Base-by-base conservation (phyloP, 1,140 invertebrate species). In the Heliconius himera region DNA sequence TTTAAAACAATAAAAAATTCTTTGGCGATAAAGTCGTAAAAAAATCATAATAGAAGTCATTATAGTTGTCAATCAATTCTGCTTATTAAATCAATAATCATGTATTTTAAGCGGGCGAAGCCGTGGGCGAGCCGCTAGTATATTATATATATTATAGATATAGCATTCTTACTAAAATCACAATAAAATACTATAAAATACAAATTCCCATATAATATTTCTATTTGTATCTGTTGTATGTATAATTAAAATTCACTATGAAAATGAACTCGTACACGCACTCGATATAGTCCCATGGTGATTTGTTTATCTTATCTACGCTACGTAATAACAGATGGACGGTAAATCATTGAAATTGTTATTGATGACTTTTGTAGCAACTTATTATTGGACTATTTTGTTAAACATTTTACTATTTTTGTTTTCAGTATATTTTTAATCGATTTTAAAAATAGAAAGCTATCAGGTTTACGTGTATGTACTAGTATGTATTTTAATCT, bases 281-380 rank as follows among this genome's bases (percentile, higher is more conserved):
- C n/a, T 56, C n/a, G 18, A 20, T 51, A 51, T 16, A 20, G 56
- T 74, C 77, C 77, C 46, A 46, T 38, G 38, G 60, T 78, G 71
- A 78, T 73, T 78, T 78, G 77, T 78, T 74, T 78, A 78, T 74
- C 77, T 74, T 78, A 74, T 74, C n/a, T n/a, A n/a, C 38, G 54
- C 72, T 8, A 0, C 20, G 72, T 74, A 78, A 78, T 78, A 78
- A 78, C 72, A 78, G 72, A 38, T 22, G 41, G 73, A 46, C 77
- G 38, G 41, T 78, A 78, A 78, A 78, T 78, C 77, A 74, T 56
- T 20, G 77, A 74, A 78, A 78, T 78, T 74, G 72, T 78, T 78
- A 74, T 78, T 26, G 54, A 74, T 74, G 54, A 70, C 60, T 73
- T 71, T 74, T 60, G 36, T 51, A 29, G 26, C 26, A 56, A 66